Evolutionary conservation across 2,113 vertebrate genomes (phyloP), one percentile per base, ranked within the genome.

Genomic region (Gobiocypris rarus): DNA sequence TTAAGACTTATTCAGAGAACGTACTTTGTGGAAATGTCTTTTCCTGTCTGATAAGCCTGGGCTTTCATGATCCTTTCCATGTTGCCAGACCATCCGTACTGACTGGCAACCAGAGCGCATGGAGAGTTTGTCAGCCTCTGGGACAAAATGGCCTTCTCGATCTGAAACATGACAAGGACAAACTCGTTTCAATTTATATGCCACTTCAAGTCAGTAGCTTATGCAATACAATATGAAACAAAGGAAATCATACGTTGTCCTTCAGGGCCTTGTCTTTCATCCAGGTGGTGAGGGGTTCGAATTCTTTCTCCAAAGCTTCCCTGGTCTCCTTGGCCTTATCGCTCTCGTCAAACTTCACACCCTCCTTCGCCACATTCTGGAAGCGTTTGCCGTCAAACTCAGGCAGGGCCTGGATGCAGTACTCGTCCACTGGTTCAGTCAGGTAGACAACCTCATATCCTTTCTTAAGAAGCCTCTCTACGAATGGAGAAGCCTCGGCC

Each of bases 41-140:
- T 99, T 86, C 98, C 98, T 2, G 98, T 99, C 86, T 99, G 98
- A 92, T 99, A 99, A 1, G 98, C 98, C 71, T 99, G 98, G 43
- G 98, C 98, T 89, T 99, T 99, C 98, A 99, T 99, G 89, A 99
- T 99, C 86, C 98, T 94, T 90, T 99, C 98, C 98, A 99, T 99
- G 93, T 99, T 99, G 84, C 98, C 98, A 85, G 98, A 99, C 98
- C 98, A 99, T 58, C 98, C 98, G 0, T 99, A 99, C 91, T 99
- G 98, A 92, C 98, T 99, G 80, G 98, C 98, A 76, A 99, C 96
- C 69, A 99, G 91, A 50, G 98, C 98, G 78, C 98, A 99, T 0
- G 98, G 98, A 9, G 98, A 99, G 48, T 96, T 93, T 0, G 97
- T 99, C 78, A 99, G 92, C 70, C 98, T 96, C 89, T 99, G 97